phyloP scores from a whole-genome alignment of 2,113 vertebrate genomes.

The Neomonachus schauinslandi region DNA sequence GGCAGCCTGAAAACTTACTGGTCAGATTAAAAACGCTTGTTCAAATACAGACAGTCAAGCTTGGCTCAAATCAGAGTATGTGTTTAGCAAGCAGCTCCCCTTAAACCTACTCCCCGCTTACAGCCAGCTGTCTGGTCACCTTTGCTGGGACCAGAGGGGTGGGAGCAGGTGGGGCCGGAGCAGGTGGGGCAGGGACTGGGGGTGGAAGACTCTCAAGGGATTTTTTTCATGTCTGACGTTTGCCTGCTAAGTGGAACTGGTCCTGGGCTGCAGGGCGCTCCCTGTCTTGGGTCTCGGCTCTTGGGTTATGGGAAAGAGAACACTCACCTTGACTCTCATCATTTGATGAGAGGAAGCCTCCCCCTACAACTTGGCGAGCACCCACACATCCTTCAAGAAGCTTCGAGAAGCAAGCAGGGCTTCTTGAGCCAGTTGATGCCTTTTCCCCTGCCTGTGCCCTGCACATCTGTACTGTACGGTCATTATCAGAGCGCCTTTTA shows the following conservation, averaged over 20 bases:
- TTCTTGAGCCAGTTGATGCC: not conserved
- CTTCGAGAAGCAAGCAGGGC: not conserved
- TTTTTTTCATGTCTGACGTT: no score
- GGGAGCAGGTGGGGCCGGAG: not conserved
- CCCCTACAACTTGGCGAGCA: not conserved
- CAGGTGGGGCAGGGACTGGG: not conserved
- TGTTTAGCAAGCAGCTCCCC: not conserved
- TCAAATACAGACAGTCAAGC: not conserved
- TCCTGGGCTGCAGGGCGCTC: not conserved
- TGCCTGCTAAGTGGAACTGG: not conserved
- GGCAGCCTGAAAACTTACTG: not conserved
- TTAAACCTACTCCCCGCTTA: no score
- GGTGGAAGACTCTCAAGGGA: not conserved
- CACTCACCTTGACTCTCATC: not conserved
- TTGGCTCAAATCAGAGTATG: not conserved
- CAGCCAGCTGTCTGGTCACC: not conserved
- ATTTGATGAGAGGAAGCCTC: not conserved
- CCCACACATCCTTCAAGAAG: not conserved
- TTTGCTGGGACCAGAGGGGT: not conserved
- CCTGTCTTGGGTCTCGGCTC: not conserved
- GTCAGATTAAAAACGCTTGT: not conserved
- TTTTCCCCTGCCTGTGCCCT: not conserved
- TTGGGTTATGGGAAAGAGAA: not conserved
- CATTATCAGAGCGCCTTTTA: not conserved
- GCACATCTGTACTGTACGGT: accelerated